Evolutionary conservation across 2,888 invertebrate species (phyloP).

Genomic region (Caenorhabditis zanzibari): DNA sequence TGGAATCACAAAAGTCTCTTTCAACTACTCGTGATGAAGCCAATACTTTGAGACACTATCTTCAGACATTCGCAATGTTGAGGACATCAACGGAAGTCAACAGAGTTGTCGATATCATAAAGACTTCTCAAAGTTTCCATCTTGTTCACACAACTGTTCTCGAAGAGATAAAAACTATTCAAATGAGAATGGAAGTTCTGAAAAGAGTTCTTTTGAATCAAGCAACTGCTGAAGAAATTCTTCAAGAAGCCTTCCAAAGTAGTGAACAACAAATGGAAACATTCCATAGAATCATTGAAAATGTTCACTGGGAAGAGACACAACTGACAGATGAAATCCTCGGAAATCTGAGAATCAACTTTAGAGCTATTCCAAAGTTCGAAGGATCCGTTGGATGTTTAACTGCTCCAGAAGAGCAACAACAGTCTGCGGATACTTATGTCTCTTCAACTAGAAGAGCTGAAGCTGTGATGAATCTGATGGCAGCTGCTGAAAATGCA

Average conservation of each 20-base stretch:
- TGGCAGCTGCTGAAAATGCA: conserved; percentile 48
- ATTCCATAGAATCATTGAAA: conserved; percentile 52
- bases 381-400: conserved; percentile 33
- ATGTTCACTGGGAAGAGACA: conserved; percentile 53
- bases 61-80: conserved; percentile 43
- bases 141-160: conserved; percentile 47
- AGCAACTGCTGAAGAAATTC: conserved; percentile 42
- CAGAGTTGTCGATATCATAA: conserved; percentile 37
- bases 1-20: not conserved
- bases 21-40: conserved; percentile 24
- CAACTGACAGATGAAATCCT: conserved; percentile 45
- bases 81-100: conserved; percentile 36
- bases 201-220: conserved; percentile 50
- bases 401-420: conserved; percentile 26
- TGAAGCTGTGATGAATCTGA: conserved; percentile 52
- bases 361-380: conserved; percentile 31
- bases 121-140: conserved; percentile 48
- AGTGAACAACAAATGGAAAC: conserved; percentile 58
- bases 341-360: conserved; percentile 40
- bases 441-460: conserved; percentile 11
- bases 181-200: conserved; percentile 56
- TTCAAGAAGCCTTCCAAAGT: conserved; percentile 57
- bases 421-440: conserved; percentile 1
- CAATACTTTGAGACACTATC: conserved; percentile 41
- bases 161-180: conserved; percentile 56